Evolutionary conservation across 2,888 invertebrate species (phyloP).

Genomic region (Nineta flava): DNA sequence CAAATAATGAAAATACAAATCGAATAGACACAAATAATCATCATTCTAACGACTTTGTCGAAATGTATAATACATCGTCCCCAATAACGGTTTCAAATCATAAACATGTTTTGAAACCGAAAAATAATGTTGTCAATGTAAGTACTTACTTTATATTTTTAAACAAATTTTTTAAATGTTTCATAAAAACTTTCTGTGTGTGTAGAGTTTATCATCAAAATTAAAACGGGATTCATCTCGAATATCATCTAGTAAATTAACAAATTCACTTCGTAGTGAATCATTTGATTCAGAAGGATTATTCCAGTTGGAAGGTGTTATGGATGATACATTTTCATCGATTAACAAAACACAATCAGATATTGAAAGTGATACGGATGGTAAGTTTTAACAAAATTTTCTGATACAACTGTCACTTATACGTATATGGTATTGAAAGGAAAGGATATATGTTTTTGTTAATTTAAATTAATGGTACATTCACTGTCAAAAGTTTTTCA

Average conservation of each 20-base stretch:
- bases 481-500: no score
- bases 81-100: neutral
- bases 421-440: no score
- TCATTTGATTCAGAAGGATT: slow-evolving; percentile 48
- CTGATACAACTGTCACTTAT: no score
- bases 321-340: slow-evolving; percentile 31
- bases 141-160: neutral
- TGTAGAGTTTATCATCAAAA: slow-evolving; percentile 5
- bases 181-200: no score
- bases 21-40: no score
- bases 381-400: slow-evolving; percentile 30
- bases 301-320: slow-evolving; percentile 57
- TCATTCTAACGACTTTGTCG: neutral
- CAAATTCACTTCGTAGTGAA: slow-evolving; percentile 8
- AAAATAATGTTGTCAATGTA: slow-evolving; percentile 10
- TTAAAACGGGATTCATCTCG: slow-evolving; percentile 1
- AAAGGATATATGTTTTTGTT: no score
- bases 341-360: slow-evolving; percentile 29
- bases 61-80: slow-evolving; percentile 1
- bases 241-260: slow-evolving; percentile 2
- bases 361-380: slow-evolving; percentile 59
- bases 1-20: no score
- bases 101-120: slow-evolving; percentile 9
- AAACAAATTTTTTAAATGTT: no score
- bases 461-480: no score